A percentile compares a stretch with the other conserved stretches of the same genome.
phyloP scores from a whole-genome alignment of 1,140 invertebrate species.

The Phthorimaea operculella region DNA sequence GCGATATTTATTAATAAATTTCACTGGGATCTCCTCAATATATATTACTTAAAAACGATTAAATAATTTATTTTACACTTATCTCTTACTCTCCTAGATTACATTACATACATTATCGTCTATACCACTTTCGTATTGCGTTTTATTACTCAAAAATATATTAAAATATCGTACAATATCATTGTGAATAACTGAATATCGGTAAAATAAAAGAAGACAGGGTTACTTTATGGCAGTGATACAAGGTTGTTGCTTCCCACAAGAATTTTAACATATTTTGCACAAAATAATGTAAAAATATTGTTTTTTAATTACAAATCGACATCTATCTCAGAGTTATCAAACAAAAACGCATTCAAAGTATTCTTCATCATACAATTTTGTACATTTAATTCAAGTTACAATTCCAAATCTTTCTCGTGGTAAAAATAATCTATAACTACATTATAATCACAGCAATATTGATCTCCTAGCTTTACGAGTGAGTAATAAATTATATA shows the following conservation, averaged over 20 bases:
- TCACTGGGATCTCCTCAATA: constrained; percentile 62
- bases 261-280: too few species aligned
- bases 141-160: constrained; percentile 45
- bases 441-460: constrained; percentile 63
- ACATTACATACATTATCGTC: constrained; percentile 38
- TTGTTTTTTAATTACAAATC: too few species aligned
- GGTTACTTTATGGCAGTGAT: too few species aligned
- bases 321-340: too few species aligned
- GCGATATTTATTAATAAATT: constrained; percentile 67
- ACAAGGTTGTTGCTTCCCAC: too few species aligned
- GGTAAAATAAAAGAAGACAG: too few species aligned
- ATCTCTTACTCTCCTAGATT: constrained; percentile 36
- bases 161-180: constrained; percentile 19
- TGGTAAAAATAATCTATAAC: constrained; percentile 23
- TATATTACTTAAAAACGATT: constrained; percentile 60
- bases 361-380: not conserved
- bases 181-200: too few species aligned
- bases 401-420: not conserved
- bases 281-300: too few species aligned
- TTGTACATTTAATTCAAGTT: not conserved
- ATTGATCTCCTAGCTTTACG: constrained; percentile 40
- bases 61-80: constrained; percentile 66
- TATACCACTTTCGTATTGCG: constrained; percentile 53
- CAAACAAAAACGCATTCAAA: not conserved
- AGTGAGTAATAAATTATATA: constrained; percentile 53